A percentile compares a stretch with the other conserved stretches of the same genome.
Evolutionary conservation across 2,797 vertebrate genomes (phyloP).

Genomic region (Falco biarmicus): DNA sequence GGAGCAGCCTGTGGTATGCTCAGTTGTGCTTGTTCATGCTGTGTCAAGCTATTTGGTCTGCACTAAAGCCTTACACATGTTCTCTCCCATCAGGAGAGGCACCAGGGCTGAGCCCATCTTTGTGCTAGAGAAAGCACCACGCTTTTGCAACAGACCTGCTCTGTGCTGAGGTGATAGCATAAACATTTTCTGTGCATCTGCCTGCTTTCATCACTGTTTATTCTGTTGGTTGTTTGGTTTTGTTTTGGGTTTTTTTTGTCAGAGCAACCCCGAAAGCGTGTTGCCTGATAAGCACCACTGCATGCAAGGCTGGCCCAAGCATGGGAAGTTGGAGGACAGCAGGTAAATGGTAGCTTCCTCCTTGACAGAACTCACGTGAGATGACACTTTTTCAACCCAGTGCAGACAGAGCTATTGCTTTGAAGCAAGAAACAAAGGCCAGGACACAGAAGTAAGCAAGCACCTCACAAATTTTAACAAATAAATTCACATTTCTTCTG

Average conservation of each 20-base stretch:
- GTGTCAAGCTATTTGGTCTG: neutral
- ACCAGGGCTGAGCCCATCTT: neutral
- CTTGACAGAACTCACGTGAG: neutral
- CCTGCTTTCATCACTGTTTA: neutral
- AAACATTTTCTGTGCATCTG: neutral
- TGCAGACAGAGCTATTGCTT: neutral
- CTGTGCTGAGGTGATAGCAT: neutral
- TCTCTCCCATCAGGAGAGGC: neutral
- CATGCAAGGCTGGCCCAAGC: neutral
- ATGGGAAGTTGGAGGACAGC: neutral
- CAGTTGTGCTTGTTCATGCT: neutral
- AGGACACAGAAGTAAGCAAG: neutral
- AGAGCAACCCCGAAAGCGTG: neutral
- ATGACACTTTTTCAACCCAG: neutral
- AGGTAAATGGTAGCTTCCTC: neutral
- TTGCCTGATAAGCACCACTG: neutral
- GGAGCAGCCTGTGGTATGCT: accelerated
- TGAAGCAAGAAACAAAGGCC: neutral
- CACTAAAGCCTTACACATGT: neutral
- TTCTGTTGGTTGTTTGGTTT: neutral
- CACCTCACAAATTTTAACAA: neutral
- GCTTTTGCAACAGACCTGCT: neutral
- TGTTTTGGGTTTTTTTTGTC: neutral
- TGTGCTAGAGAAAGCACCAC: neutral
- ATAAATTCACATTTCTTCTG: neutral